phyloP scores from a whole-genome alignment of 2,797 vertebrate species.

The Paratrypauchen microcephalus region DNA sequence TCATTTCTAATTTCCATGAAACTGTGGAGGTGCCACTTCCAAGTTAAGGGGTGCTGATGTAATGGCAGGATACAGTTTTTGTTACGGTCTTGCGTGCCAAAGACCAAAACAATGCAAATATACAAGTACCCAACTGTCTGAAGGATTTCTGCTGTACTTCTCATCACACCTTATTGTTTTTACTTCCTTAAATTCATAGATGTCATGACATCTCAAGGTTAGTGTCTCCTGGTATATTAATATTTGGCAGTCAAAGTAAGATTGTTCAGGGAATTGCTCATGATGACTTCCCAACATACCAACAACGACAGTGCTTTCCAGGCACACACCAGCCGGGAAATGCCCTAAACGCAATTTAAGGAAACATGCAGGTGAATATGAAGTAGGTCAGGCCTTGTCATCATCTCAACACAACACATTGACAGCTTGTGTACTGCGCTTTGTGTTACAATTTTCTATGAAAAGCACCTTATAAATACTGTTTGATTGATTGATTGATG shows the following conservation, averaged over 20 bases:
- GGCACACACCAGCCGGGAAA: conserved; percentile 22
- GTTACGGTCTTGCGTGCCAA: background rate
- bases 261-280: conserved; percentile 44
- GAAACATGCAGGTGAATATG: conserved; percentile 41
- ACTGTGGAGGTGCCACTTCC: no score
- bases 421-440: conserved; percentile 14
- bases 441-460: no score
- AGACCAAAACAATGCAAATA: background rate
- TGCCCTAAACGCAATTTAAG: conserved; percentile 22
- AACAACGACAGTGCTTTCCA: conserved; percentile 66
- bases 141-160: background rate
- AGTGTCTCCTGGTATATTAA: conserved; percentile 28
- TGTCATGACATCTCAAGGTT: conserved; percentile 45
- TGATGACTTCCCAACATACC: conserved; percentile 47
- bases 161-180: conserved; percentile 56
- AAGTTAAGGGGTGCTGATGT: background rate
- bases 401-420: conserved; percentile 24
- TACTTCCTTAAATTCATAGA: conserved; percentile 44
- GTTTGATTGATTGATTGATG: no score
- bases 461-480: no score
- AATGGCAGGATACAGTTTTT: background rate
- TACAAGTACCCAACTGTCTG: background rate
- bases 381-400: conserved; percentile 30
- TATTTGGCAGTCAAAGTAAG: conserved; percentile 36
- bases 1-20: no score